A percentile compares a stretch with the other conserved stretches of the same genome.
Evolutionary conservation across 2,797 vertebrate species (phyloP).

Genomic region (Sebastes nivosus): DNA sequence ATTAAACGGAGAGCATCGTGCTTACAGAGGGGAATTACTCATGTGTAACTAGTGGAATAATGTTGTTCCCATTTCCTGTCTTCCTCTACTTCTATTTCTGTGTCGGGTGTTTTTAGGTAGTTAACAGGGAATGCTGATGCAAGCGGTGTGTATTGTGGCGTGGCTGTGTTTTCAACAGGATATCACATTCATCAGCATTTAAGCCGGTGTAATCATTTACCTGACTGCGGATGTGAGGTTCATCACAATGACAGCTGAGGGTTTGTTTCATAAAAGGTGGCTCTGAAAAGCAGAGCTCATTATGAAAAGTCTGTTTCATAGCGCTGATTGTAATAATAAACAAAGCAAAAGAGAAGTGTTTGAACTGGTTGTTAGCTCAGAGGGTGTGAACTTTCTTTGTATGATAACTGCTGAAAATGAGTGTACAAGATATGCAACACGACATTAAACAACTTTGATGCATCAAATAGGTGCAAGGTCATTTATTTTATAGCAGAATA

Average conservation of each 20-base stretch:
- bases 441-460: background rate
- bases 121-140: constrained; percentile 55
- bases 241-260: background rate
- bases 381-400: background rate
- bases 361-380: background rate
- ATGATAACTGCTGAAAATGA: background rate
- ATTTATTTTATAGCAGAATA: background rate
- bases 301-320: background rate
- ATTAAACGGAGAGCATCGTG: background rate
- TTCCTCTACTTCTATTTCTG: background rate
- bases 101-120: background rate
- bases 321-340: background rate
- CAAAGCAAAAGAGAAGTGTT: background rate
- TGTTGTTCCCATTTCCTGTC: background rate
- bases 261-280: background rate
- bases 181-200: constrained; percentile 67
- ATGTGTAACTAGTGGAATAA: background rate
- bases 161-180: constrained; percentile 35
- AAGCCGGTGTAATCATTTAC: constrained; percentile 67
- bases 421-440: background rate
- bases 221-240: constrained; percentile 29
- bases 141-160: constrained; percentile 37
- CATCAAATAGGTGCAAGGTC: background rate
- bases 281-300: background rate
- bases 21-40: background rate